These are phyloP conservation scores for Halocaridina rubra DNA, from an alignment of 2,888 invertebrate genomes.

Conservation along the genomic window DNA sequence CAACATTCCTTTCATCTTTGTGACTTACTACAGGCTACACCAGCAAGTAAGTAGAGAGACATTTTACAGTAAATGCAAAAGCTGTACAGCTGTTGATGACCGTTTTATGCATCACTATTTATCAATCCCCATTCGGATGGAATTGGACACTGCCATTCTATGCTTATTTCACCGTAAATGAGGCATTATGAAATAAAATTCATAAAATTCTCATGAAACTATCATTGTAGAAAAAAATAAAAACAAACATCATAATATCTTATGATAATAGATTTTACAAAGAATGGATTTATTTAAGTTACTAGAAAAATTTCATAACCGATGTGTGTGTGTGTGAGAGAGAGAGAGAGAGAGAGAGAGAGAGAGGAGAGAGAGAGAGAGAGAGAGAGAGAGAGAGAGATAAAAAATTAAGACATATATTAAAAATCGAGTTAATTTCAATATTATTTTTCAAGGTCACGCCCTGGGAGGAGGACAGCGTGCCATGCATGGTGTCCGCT, in stretches of 20 bases:
- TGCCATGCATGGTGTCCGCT: constrained; percentile 33
- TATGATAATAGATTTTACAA: too few species aligned
- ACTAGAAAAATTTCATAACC: too few species aligned
- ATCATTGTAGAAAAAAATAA: too few species aligned
- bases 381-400: constrained; percentile 17
- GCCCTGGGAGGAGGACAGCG: background rate
- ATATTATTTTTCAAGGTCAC: too few species aligned
- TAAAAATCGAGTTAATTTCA: too few species aligned
- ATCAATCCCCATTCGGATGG: too few species aligned
- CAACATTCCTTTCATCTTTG: constrained; percentile 59
- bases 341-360: constrained; percentile 21
- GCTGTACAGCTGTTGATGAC: background rate
- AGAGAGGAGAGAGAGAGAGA: background rate
- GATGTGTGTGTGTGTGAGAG: constrained; percentile 7
- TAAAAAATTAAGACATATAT: too few species aligned
- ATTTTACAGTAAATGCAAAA: too few species aligned
- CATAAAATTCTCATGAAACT: too few species aligned
- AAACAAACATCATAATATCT: too few species aligned
- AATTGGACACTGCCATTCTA: background rate
- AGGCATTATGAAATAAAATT: too few species aligned
- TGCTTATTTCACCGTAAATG: background rate
- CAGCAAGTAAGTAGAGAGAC: background rate
- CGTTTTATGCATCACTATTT: background rate
- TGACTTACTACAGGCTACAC: constrained; percentile 39
- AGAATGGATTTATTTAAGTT: too few species aligned